A percentile compares a stretch with the other conserved stretches of the same genome.
Evolutionary conservation across 2,888 invertebrate genomes (phyloP).

Genomic region (Xylota sylvarum): DNA sequence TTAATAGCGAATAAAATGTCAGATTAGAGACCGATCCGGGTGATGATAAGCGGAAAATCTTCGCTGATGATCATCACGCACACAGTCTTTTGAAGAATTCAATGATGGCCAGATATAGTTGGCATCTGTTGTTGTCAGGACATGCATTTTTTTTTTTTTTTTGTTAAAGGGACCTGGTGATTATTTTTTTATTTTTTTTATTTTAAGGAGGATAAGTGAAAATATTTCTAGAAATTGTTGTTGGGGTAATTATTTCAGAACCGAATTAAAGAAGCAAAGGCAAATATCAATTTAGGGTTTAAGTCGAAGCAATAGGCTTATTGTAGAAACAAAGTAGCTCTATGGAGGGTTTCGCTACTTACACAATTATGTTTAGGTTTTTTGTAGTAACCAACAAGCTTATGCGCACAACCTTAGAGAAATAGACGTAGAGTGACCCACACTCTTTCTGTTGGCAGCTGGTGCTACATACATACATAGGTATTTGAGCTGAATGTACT

Average conservation of each 20-base stretch:
- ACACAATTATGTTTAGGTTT: no score
- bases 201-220: slow-evolving; percentile 35
- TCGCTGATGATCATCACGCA: slow-evolving; percentile 55
- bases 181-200: slow-evolving; percentile 44
- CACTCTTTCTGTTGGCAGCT: no score
- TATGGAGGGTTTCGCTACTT: no score
- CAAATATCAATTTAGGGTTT: background rate
- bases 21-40: slow-evolving; percentile 74
- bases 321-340: no score
- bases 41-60: slow-evolving; percentile 77
- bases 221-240: slow-evolving; percentile 7
- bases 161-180: slow-evolving; percentile 4
- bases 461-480: no score
- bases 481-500: no score
- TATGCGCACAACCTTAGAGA: no score
- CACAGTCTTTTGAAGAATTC: slow-evolving; percentile 39
- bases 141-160: slow-evolving; percentile 14
- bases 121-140: slow-evolving; percentile 75
- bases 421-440: no score
- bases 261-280: background rate
- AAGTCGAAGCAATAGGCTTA: background rate
- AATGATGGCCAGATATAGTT: slow-evolving; percentile 45
- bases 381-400: no score
- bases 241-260: slow-evolving; percentile 20
- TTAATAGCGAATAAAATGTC: slow-evolving; percentile 75